These are phyloP conservation scores for Smutsia temminckii DNA, from an alignment of 2,797 vertebrate species.

Conservation along the genomic window DNA sequence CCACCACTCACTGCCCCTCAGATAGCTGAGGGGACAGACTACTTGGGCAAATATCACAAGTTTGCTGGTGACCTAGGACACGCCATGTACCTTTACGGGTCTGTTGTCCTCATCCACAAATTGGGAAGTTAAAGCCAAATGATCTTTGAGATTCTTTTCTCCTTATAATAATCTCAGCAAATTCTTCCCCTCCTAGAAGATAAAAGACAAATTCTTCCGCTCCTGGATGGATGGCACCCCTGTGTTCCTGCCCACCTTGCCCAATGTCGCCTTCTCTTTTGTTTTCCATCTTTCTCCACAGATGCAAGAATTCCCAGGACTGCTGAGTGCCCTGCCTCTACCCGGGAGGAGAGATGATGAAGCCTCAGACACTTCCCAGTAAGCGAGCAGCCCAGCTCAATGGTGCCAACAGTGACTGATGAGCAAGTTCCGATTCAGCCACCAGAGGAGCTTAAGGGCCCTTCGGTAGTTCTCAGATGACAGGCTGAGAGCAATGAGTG, in stretches of 20 bases:
- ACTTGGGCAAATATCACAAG: background rate
- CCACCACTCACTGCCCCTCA: background rate
- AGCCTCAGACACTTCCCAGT: background rate
- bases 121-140: background rate
- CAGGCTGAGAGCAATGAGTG: background rate
- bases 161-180: background rate
- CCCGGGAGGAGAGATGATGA: background rate
- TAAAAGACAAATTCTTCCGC: background rate
- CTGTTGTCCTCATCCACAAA: background rate
- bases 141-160: background rate
- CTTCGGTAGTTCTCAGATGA: background rate
- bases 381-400: background rate
- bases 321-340: background rate
- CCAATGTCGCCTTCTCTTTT: background rate
- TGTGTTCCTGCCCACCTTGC: background rate
- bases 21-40: background rate
- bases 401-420: background rate
- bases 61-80: background rate
- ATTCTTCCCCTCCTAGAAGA: background rate
- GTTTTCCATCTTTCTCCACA: background rate
- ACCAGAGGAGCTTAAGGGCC: background rate
- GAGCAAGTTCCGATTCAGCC: slow-evolving; percentile 8
- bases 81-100: rapidly evolving
- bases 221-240: too few relatives aligned
- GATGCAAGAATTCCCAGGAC: background rate